These are phyloP conservation scores for Endotricha flammealis DNA, from an alignment of 2,888 invertebrate genomes.

Conservation along the genomic window DNA sequence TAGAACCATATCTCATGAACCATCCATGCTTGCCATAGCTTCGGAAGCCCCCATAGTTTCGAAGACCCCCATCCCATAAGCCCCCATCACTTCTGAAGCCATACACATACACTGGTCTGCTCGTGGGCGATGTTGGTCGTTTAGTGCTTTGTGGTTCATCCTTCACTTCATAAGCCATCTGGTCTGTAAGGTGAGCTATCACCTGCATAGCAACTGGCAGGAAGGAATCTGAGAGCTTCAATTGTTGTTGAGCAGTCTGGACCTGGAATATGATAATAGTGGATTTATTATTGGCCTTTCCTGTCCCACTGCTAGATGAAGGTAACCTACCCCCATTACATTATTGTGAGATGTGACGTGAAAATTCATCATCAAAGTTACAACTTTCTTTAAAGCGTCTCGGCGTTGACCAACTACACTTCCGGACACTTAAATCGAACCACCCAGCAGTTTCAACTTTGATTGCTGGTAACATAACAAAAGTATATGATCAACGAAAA, in stretches of 20 bases:
- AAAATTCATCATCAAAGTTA: no score
- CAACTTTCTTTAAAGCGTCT: no score
- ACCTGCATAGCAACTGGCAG: slow-evolving; percentile 84
- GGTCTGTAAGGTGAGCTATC: slow-evolving; percentile 79
- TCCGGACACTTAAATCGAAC: no score
- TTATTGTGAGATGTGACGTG: no score
- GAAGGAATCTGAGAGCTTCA: slow-evolving; percentile 79
- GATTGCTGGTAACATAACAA: no score
- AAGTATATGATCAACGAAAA: no score
- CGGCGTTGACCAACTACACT: no score
- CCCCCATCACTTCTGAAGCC: slow-evolving; percentile 10
- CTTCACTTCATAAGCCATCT: slow-evolving; percentile 76
- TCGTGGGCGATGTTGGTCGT: slow-evolving; percentile 14
- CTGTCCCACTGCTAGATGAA: no score
- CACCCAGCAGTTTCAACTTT: no score
- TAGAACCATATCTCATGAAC: slow-evolving; percentile 42
- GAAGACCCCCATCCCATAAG: no score
- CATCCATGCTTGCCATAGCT: slow-evolving; percentile 31
- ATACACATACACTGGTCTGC: slow-evolving; percentile 34
- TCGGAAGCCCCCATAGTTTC: slow-evolving; percentile 21
- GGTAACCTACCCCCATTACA: no score
- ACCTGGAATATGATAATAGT: slow-evolving; percentile 52
- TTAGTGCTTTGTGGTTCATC: slow-evolving; percentile 48
- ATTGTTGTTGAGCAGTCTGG: slow-evolving; percentile 57
- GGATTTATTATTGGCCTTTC: no score